Evolutionary conservation across 2,888 invertebrate species (phyloP), one percentile per base, ranked within the genome.

Genomic region (Lochmaea capreae): DNA sequence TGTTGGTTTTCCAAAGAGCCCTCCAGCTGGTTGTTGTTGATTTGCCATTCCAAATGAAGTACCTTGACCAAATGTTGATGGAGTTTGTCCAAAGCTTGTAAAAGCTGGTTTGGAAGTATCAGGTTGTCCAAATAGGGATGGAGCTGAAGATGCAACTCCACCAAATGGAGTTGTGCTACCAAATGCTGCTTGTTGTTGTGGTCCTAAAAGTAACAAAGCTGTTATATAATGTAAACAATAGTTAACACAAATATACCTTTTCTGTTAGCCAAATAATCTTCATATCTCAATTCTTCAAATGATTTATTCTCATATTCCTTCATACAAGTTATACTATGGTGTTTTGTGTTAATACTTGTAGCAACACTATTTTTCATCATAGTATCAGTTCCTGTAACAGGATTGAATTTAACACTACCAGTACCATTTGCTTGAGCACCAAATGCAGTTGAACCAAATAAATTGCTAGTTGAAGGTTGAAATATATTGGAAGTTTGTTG

Each of bases 301-400:
- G 97, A 97, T 86, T 99, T 99, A 65, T 86, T 87, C 84, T 99
- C 98, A 85, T 99, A 99, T 85, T 99, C 98, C 89, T 98, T 97
- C 99, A 99, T 99, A 73, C 97, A 97, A 0, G 97, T 97, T 75
- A 99, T 98, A 86, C 98, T 98, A 85, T 98, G 96, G 85, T 98
- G 97, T 81, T 96, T 93, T 0, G 98, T 99, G 81, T 92, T 95
- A 78, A 99, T 97, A 78, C 91, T 95, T 84, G 93, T 93, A 3
- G 94, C 92, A 3, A 92, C 90, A 0, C 97, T 97, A 78, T 93
- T 93, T 87, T 98, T 98, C 83, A 96, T 91, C 88, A 98, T 93
- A 0, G 97, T 95, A 84, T 99, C 99, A 0, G 94, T 94, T 2
- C 97, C 97, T 42, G 93, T 92, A 0, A 95, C 93, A 0, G 97